These are phyloP conservation scores for Notoglanidium macrostoma DNA, from an alignment of 2,797 vertebrate genomes.

Conservation along the genomic window DNA sequence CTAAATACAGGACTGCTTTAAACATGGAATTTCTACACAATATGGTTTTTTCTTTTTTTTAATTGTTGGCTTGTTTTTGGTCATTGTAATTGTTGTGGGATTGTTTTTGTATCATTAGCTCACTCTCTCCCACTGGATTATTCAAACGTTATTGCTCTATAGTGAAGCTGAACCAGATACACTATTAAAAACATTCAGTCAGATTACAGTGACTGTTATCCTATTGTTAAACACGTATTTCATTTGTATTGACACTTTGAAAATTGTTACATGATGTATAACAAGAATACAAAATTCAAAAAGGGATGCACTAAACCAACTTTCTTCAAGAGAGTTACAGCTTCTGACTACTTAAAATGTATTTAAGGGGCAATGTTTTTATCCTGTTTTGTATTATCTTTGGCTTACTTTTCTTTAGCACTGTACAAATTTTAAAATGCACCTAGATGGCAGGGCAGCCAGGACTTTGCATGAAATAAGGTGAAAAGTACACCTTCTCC, in stretches of 20 bases:
- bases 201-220: slow-evolving; percentile 57
- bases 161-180: slow-evolving; percentile 41
- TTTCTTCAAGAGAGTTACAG: slow-evolving; percentile 45
- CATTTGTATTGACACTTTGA: slow-evolving; percentile 44
- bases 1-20: slow-evolving; percentile 55
- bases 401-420: slow-evolving; percentile 63
- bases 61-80: slow-evolving; percentile 14
- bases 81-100: slow-evolving; percentile 59
- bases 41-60: slow-evolving; percentile 34
- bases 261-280: slow-evolving; percentile 34
- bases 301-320: slow-evolving; percentile 59
- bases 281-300: slow-evolving; percentile 55
- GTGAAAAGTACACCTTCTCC: slow-evolving; percentile 50
- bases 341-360: slow-evolving; percentile 50
- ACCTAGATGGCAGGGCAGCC: slow-evolving; percentile 68
- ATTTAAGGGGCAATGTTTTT: slow-evolving; percentile 59
- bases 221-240: slow-evolving; percentile 51
- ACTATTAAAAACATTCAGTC: slow-evolving; percentile 40
- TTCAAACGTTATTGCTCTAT: slow-evolving; percentile 39
- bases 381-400: slow-evolving; percentile 56
- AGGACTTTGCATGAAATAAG: slow-evolving; percentile 71
- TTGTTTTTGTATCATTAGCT: slow-evolving; percentile 56
- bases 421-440: slow-evolving; percentile 66
- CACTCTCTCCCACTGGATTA: slow-evolving; percentile 51
- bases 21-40: slow-evolving; percentile 57